phyloP scores from a whole-genome alignment of 2,113 vertebrate genomes.

The Odocoileus hemionus region DNA sequence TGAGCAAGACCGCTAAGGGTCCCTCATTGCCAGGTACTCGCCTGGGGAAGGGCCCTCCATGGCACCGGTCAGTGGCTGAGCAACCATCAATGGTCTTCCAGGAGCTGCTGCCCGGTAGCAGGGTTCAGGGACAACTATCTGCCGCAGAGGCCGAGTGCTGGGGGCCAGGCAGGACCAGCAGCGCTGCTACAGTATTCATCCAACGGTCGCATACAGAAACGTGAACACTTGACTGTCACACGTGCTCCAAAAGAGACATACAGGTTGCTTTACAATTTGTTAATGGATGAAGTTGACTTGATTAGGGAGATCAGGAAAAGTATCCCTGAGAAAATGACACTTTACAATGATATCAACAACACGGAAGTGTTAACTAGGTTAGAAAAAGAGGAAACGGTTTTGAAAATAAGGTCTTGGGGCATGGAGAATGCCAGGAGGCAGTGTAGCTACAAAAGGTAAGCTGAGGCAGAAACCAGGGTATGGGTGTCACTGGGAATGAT shows the following conservation, averaged over 20 bases:
- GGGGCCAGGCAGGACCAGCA: neutral
- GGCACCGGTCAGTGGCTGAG: neutral
- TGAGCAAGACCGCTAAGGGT: neutral
- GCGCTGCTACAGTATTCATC: neutral
- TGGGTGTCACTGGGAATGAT: neutral
- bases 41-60: neutral
- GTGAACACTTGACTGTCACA: neutral
- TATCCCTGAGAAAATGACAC: neutral
- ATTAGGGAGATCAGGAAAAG: neutral
- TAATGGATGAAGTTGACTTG: neutral
- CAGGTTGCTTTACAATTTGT: neutral
- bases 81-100: rapidly evolving
- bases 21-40: neutral
- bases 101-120: neutral
- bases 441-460: neutral
- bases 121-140: neutral
- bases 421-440: neutral
- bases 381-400: neutral
- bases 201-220: neutral
- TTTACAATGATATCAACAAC: neutral
- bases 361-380: neutral
- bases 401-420: neutral
- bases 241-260: neutral
- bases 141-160: neutral
- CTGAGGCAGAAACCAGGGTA: neutral